Evolutionary conservation across 2,797 vertebrate genomes (phyloP).

Genomic region (Sebastes miniatus): DNA sequence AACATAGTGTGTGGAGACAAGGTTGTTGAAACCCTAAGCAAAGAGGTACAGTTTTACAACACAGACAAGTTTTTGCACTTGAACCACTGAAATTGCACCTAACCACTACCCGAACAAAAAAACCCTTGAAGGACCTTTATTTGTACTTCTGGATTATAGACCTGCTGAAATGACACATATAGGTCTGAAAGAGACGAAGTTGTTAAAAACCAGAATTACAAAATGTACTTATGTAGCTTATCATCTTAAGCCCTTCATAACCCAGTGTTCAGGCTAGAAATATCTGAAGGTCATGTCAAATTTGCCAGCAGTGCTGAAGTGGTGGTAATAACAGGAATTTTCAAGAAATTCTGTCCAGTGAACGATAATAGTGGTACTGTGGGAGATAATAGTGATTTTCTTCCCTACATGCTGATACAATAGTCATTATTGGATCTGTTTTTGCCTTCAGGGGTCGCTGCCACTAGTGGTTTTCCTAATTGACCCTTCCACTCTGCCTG

Average conservation of each 20-base stretch:
- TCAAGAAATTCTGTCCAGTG: constrained; percentile 8
- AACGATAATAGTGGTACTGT: constrained; percentile 5
- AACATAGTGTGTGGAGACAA: neutral
- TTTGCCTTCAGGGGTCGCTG: constrained; percentile 17
- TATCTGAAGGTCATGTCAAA: constrained; percentile 35
- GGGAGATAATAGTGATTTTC: constrained; percentile 36
- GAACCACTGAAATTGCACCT: neutral
- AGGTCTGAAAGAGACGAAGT: constrained; percentile 4
- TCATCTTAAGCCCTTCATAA: constrained; percentile 26
- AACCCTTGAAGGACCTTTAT: neutral
- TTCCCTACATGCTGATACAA: constrained; percentile 23
- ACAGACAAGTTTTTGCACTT: neutral
- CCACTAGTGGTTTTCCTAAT: constrained; percentile 48
- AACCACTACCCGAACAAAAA: neutral
- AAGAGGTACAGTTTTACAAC: neutral
- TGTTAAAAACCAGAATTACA: constrained; percentile 38
- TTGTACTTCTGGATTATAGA: constrained; percentile 14
- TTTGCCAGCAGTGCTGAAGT: neutral
- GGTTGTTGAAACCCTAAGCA: neutral
- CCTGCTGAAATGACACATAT: neutral
- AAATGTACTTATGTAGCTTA: constrained; percentile 30
- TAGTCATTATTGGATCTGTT: constrained; percentile 22
- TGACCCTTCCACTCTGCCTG: constrained; percentile 47
- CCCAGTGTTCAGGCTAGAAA: constrained; percentile 10
- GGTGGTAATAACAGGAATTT: constrained; percentile 23